Evolutionary conservation across 2,888 invertebrate species (phyloP), one percentile per base, ranked within the genome.

Genomic region (Mellilla xanthometata): DNA sequence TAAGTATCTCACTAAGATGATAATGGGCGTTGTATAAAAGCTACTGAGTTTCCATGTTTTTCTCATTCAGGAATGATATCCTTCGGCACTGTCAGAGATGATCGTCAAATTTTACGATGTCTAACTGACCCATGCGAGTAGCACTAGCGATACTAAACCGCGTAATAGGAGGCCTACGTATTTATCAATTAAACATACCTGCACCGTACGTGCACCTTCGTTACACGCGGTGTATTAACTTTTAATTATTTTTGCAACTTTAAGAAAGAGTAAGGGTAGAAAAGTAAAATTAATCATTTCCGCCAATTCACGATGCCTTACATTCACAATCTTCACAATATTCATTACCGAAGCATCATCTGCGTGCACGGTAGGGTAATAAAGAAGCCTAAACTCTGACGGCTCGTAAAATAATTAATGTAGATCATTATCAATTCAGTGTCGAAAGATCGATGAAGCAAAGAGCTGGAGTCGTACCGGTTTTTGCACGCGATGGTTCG

Each of bases 31-130:
- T 43, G 44, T 35, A 49, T 52, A 33, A 34, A 46, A 31, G 44
- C 39, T 41, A 11, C 43, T 46, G 52, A 41, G 55, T 48, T 55
- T 50, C 49, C 52, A 56, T 46, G 41, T 56, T 60, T 46, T 52
- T 46, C 57, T 62, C 26, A 36, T 49, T 42, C 40, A 38, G 38
- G 35, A 13, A 22, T 43, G 44, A 43, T 44, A 68, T 65, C 67
- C 65, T 70, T 67, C 59, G 43, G 49, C 58, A 63, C 40, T 35
- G 45, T 44, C 41, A 52, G 41, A 52, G 76, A 70, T 66, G 75
- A 67, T 81, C 79, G 66, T 81, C 72, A 81, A 80, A 72, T 74
- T 82, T 84, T 75, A 84, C 70, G 80, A 76, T 58, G 65, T 72
- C 78, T 76, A n/a, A 76, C 78, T 77, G 76, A 80, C 76, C 72